Percentiles rank a stretch among this genome's conserved stretches.
phyloP scores from a whole-genome alignment of 1,140 invertebrate species.

The Drosophila parvula region DNA sequence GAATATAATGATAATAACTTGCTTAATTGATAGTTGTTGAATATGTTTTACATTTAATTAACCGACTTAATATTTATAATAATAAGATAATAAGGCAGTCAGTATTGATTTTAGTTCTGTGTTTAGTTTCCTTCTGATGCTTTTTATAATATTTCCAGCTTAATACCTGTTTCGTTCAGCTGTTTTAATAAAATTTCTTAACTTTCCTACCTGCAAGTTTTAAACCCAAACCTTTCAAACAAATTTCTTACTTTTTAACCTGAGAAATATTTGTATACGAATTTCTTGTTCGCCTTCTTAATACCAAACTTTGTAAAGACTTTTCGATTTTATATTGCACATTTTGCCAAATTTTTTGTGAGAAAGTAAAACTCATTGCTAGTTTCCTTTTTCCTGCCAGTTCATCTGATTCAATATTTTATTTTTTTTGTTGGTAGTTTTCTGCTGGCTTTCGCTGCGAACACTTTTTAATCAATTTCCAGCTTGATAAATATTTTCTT shows the following conservation, averaged over 20 bases:
- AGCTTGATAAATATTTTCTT: conserved; percentile 54
- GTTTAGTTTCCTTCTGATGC: background rate
- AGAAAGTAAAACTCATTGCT: conserved; percentile 8
- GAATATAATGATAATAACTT: background rate
- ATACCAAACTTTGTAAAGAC: background rate
- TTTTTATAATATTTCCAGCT: background rate
- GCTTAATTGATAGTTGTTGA: background rate
- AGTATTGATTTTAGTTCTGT: no score
- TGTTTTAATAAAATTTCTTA: no score
- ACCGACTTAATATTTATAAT: background rate
- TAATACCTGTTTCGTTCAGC: background rate
- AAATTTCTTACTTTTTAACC: background rate
- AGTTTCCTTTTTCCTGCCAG: background rate
- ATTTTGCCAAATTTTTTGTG: background rate
- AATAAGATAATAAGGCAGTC: no score
- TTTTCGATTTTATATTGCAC: background rate
- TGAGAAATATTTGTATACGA: background rate
- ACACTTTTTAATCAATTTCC: conserved; percentile 49
- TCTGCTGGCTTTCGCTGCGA: conserved; percentile 3
- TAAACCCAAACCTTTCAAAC: background rate
- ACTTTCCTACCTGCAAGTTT: background rate
- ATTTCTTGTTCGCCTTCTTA: background rate
- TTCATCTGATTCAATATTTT: conserved; percentile 19
- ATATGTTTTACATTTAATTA: background rate
- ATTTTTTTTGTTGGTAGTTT: background rate